These are phyloP conservation scores for Drosophila borealis DNA, from an alignment of 2,888 invertebrate species.

Conservation along the genomic window DNA sequence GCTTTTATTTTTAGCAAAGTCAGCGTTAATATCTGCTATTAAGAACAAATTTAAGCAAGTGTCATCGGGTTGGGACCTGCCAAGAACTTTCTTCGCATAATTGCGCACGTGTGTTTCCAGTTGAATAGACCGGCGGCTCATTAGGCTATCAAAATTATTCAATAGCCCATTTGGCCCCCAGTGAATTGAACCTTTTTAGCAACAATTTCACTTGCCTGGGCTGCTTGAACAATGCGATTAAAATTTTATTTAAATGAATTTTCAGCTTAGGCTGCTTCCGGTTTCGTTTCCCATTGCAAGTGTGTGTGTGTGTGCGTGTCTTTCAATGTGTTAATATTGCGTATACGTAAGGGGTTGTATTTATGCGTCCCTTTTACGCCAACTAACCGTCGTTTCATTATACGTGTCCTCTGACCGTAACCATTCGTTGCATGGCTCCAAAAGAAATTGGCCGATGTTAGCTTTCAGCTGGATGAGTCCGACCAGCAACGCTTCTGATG, in stretches of 20 bases:
- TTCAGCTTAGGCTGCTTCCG: conserved; percentile 38
- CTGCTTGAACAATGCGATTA: conserved; percentile 45
- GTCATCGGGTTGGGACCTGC: conserved; percentile 6
- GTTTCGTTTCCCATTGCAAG: background rate
- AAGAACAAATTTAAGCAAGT: conserved; percentile 13
- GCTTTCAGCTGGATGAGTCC: conserved; percentile 60
- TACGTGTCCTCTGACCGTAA: conserved; percentile 77
- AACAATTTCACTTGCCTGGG: conserved; percentile 20
- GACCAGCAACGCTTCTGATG: conserved; percentile 30
- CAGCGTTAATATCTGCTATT: background rate
- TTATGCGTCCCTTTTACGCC: conserved; percentile 38
- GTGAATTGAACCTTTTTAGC: conserved; percentile 43
- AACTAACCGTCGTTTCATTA: conserved; percentile 71
- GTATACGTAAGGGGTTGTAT: conserved; percentile 35
- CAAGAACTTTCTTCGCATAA: conserved; percentile 48
- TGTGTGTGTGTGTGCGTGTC: conserved; percentile 1
- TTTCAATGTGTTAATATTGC: conserved; percentile 34
- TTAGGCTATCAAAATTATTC: conserved; percentile 49
- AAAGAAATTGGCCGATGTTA: conserved; percentile 67
- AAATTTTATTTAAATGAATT: conserved; percentile 61
- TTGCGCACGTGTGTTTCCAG: conserved; percentile 72
- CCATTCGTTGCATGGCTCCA: conserved; percentile 37
- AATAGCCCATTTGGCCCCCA: conserved; percentile 28
- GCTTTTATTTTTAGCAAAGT: no score
- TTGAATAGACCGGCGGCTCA: conserved; percentile 42